Evolutionary conservation across 2,888 invertebrate genomes (phyloP), one percentile per base, ranked within the genome.

Genomic region (Iselma pallidipennis): DNA sequence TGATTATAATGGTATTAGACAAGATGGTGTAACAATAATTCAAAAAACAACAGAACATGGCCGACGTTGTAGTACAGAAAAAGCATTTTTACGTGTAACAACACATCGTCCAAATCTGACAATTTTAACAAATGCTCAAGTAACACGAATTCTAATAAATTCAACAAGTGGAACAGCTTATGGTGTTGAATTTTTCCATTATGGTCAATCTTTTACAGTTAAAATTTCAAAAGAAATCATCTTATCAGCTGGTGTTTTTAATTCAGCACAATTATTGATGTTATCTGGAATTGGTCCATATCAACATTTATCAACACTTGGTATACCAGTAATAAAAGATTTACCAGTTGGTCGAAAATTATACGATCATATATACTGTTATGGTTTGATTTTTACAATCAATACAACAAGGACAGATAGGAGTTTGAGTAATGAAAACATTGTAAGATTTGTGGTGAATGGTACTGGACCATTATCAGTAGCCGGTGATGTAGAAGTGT

Each of bases 251-350:
- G 98, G 96, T 1, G 81, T 94, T 0, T 85, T 96, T 66, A 91
- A 92, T 74, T 89, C 92, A 2, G 94, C 95, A 0, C 95, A 96
- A 76, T 73, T 96, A 16, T 83, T 96, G 29, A 92, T 95, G 92
- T 77, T 96, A 45, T 93, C 94, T 1, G 96, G 96, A 0, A 85
- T 95, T 10, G 92, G 93, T 3, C 89, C 91, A 0, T 81, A 81
- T 4, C 80, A 85, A 7, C 88, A 92, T 74, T 82, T 92, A 3
- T 78, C 83, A 54, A 83, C 88, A 49, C 73, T 87, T 23, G 86
- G 85, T 0, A 88, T 91, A 49, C 82, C 86, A 19, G 83, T 89
- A 0, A 78, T 91, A 19, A 82, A 82, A 0, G 79, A 91, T 77
- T 81, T 85, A 7, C 87, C 88, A 12, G 94, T 95, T 0, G 95